phyloP scores from a whole-genome alignment of 1,140 invertebrate species.

The Triops longicaudatus region DNA sequence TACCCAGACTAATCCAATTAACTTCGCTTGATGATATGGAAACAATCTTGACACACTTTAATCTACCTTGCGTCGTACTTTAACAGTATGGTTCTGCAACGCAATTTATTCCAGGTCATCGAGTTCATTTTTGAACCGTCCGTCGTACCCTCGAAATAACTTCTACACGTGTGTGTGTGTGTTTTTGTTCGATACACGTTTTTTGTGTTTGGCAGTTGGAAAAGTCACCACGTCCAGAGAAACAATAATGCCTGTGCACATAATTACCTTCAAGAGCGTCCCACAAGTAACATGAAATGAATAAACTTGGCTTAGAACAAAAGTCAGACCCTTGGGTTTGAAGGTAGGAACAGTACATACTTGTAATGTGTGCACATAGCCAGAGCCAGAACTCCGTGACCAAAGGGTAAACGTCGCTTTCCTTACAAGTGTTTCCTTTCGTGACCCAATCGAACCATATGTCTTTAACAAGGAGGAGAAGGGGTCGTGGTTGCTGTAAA shows the following conservation, averaged over 20 bases:
- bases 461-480: background rate
- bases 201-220: background rate
- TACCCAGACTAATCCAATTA: background rate
- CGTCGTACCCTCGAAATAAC: too few relatives aligned
- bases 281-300: background rate
- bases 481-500: background rate
- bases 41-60: slow-evolving; percentile 8
- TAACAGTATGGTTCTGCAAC: background rate
- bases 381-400: slow-evolving; percentile 4
- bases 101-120: background rate
- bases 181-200: background rate
- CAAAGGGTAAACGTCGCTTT: slow-evolving; percentile 6
- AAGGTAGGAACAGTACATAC: background rate
- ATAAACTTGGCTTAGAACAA: background rate
- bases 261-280: background rate
- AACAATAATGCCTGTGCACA: background rate
- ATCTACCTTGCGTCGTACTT: background rate
- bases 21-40: slow-evolving; percentile 2
- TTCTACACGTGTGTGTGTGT: too few relatives aligned
- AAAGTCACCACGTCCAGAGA: background rate
- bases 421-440: slow-evolving; percentile 15
- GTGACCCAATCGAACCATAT: slow-evolving; percentile 14
- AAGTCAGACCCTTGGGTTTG: background rate
- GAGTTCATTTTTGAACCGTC: background rate
- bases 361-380: background rate